A percentile compares a stretch with the other conserved stretches of the same genome.
These are phyloP conservation scores for Uloborus plumipes DNA, from an alignment of 2,888 invertebrate genomes.

Conservation along the genomic window DNA sequence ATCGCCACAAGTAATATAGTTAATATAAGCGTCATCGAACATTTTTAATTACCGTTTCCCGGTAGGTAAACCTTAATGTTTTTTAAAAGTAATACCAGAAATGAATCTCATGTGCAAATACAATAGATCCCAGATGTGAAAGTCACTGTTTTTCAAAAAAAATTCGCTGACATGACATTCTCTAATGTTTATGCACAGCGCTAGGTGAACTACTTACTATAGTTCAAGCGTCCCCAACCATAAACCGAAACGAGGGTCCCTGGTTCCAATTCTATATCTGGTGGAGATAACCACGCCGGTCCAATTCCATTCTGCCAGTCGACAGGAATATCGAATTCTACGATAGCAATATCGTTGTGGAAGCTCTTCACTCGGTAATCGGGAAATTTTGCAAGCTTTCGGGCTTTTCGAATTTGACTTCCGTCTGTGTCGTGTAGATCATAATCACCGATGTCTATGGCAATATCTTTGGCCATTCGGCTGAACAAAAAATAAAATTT, in stretches of 20 bases:
- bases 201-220: slow-evolving; percentile 19
- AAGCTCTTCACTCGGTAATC: slow-evolving; percentile 14
- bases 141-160: too few relatives aligned
- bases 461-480: not conserved
- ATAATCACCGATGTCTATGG: slow-evolving; percentile 44
- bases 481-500: not conserved
- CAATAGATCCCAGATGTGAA: too few relatives aligned
- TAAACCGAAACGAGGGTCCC: slow-evolving; percentile 38
- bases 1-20: too few relatives aligned
- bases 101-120: too few relatives aligned
- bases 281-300: slow-evolving; percentile 13
- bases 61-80: too few relatives aligned
- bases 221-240: slow-evolving; percentile 49
- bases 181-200: too few relatives aligned
- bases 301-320: not conserved
- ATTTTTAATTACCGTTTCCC: too few relatives aligned
- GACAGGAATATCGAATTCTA: slow-evolving; percentile 31
- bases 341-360: slow-evolving; percentile 34
- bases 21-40: too few relatives aligned
- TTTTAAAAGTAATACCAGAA: too few relatives aligned
- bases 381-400: not conserved
- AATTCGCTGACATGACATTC: too few relatives aligned
- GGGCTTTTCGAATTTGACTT: not conserved
- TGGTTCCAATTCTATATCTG: slow-evolving; percentile 4
- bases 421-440: not conserved